Evolutionary conservation across 1,140 invertebrate species (phyloP).

Genomic region (Apis dorsata): DNA sequence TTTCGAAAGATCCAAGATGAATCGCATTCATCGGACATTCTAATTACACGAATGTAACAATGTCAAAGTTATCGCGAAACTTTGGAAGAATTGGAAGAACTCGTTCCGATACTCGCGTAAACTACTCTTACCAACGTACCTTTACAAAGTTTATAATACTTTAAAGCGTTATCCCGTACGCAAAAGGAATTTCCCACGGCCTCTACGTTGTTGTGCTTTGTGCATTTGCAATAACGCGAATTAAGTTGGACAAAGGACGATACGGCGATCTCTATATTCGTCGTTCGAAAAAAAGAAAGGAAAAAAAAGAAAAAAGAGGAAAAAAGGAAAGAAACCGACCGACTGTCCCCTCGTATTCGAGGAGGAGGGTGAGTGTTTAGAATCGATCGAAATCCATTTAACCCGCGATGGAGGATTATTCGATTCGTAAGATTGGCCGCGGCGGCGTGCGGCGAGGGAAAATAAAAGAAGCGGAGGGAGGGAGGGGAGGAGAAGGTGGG

Average conservation of each 20-base stretch:
- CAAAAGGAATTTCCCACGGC: constrained; percentile 25
- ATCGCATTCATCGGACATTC: no score
- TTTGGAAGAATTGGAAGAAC: no score
- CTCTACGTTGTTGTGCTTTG: constrained; percentile 28
- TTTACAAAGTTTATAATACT: neutral
- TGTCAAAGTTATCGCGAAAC: no score
- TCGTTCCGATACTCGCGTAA: no score
- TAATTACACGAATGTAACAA: no score
- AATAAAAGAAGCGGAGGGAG: constrained; percentile 16
- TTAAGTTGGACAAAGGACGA: constrained; percentile 23
- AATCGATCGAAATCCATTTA: constrained; percentile 57
- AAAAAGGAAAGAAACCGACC: no score
- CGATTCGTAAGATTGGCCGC: constrained; percentile 51
- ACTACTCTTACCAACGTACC: no score
- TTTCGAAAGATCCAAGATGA: no score
- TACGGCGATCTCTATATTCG: neutral
- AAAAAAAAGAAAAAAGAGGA: no score
- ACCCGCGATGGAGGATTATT: constrained; percentile 41
- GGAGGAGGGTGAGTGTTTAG: neutral
- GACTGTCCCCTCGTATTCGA: no score
- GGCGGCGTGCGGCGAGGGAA: constrained; percentile 5
- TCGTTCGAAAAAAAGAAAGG: neutral
- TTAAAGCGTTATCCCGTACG: neutral
- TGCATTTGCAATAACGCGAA: constrained; percentile 54
- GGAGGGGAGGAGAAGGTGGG: neutral